A percentile compares a stretch with the other conserved stretches of the same genome.
phyloP scores from a whole-genome alignment of 53 echinoderm and acorn worm species.

The Holothuria leucospilota region DNA sequence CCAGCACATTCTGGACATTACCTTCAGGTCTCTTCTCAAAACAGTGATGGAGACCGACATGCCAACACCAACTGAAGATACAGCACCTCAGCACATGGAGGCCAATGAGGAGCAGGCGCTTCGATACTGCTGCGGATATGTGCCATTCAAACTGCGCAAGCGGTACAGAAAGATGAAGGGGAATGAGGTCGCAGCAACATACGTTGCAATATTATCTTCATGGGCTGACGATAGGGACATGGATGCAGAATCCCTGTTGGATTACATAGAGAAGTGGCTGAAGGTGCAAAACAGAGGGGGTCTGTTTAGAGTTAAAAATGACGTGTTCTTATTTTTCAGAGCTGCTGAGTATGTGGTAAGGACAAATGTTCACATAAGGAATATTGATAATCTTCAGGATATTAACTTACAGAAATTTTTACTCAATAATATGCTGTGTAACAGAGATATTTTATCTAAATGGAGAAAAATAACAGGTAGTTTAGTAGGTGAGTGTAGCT shows the following conservation, averaged over 20 bases:
- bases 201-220: neutral
- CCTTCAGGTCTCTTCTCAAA: neutral
- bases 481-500: no score
- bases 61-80: neutral
- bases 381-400: neutral
- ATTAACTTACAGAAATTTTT: no score
- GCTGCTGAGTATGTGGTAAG: constrained; percentile 5
- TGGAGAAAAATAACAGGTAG: no score
- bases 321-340: neutral
- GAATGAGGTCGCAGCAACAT: constrained; percentile 9
- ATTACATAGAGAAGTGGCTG: constrained; percentile 6
- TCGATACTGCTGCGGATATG: neutral
- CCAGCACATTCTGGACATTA: neutral
- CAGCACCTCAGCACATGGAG: neutral
- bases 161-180: constrained; percentile 2
- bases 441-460: no score
- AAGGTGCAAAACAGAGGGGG: neutral
- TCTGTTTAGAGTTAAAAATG: neutral
- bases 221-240: constrained; percentile 1
- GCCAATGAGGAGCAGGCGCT: neutral
- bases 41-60: constrained; percentile 13
- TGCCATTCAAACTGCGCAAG: neutral
- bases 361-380: neutral
- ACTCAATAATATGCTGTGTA: no score
- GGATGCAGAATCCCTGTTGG: constrained; percentile 10